Base-by-base conservation (phyloP, 2,113 vertebrate species). In the Pelobates fuscus region DNA sequence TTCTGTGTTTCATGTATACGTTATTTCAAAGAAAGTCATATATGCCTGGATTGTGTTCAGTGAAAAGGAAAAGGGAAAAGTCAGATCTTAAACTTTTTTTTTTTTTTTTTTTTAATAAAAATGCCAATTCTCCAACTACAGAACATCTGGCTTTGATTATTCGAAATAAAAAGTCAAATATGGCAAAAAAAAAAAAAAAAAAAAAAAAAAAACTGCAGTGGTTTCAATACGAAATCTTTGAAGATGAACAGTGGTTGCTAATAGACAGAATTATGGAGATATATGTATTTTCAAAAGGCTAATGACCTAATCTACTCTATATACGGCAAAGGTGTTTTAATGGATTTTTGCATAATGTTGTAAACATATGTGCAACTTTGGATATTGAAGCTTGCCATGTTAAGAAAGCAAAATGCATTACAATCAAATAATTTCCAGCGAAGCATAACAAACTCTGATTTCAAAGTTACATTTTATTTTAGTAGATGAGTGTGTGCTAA, bases 161-260 rank as follows among this genome's bases (percentile, higher is more conserved):
- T n/a, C 54, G 11, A 67, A 57, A 67, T 61, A 77, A 77, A 61
- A 77, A 37, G 41, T 67, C 55, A 77, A 59, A 77, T 67, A 60
- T 68, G 44, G 65, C 73, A 68, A 77, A 61, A 68, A 60, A 55
- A 27, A 75, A 66, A 68, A 68, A 27, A 30, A n/a, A n/a, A 68
- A 77, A 61, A 68, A 60, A 55, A 27, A 75, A 66, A 68, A 68
- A 27, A 30, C 65, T 52, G 57, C 26, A 43, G 41, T 77, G 73
- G 73, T 77, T 77, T 75, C 21, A 77, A 68, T 77, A 67, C 68
- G 41, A 32, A 61, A 68, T 55, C 73, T 68, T 68, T 68, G 55
- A 77, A 77, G 65, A 68, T 61, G 65, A 61, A 61, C 65, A 68
- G 15, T 77, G 65, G 30, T 68, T 67, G 21, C 57, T 60, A 68